Percentiles rank a stretch among this genome's conserved stretches.
phyloP scores from a whole-genome alignment of 2,797 vertebrate genomes.

The Cephalopachus bancanus region DNA sequence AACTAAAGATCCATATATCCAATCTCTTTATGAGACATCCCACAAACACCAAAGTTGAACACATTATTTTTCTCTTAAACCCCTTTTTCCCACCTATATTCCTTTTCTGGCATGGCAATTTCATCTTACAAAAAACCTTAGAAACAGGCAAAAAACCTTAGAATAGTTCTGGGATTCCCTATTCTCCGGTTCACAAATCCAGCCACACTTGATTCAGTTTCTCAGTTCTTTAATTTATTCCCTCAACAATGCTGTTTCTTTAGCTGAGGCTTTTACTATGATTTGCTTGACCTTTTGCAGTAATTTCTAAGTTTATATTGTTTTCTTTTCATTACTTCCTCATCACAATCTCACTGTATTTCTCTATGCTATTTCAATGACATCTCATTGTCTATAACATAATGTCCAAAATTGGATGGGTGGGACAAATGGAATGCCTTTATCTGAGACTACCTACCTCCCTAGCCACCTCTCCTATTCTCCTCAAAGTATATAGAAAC shows the following conservation, averaged over 20 bases:
- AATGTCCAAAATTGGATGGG: background rate
- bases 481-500: background rate
- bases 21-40: background rate
- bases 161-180: background rate
- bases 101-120: background rate
- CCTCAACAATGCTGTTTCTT: no score
- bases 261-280: background rate
- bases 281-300: background rate
- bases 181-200: fast-evolving
- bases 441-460: fast-evolving
- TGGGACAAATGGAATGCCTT: background rate
- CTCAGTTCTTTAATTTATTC: background rate
- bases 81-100: background rate
- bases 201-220: background rate
- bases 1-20: background rate
- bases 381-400: background rate
- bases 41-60: background rate
- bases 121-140: background rate
- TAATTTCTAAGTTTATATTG: background rate
- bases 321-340: background rate
- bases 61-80: background rate
- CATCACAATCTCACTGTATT: background rate
- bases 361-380: background rate
- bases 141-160: background rate
- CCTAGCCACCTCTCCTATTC: fast-evolving